Evolutionary conservation across 2,113 vertebrate species (phyloP).

Genomic region (Apodemus sylvaticus): DNA sequence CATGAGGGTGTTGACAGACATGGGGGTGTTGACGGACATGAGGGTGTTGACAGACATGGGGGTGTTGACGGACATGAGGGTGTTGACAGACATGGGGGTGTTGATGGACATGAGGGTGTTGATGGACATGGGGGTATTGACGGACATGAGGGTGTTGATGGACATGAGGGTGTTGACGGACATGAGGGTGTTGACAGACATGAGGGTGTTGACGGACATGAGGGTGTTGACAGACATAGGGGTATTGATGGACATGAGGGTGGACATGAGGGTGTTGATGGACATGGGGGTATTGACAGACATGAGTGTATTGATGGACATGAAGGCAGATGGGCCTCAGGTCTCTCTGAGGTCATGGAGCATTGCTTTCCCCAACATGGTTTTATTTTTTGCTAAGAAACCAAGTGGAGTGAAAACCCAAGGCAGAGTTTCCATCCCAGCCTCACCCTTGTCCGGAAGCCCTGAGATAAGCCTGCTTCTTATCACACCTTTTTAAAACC

Average conservation of each 20-base stretch:
- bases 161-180: no score
- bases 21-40: no score
- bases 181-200: no score
- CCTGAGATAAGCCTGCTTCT: constrained; percentile 48
- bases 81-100: no score
- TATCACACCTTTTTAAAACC: constrained; percentile 35
- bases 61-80: background rate
- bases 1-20: no score
- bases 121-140: no score
- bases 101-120: background rate
- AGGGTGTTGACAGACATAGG: no score
- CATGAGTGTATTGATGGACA: background rate
- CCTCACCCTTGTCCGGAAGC: background rate
- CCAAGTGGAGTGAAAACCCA: background rate
- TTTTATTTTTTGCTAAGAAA: constrained; percentile 47
- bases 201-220: no score
- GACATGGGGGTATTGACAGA: background rate
- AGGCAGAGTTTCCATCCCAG: background rate
- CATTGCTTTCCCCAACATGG: background rate
- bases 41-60: no score
- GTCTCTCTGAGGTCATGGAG: background rate
- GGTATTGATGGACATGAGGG: no score
- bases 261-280: background rate
- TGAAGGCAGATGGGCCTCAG: fast-evolving
- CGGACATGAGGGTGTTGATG: no score